Evolutionary conservation across 1,140 invertebrate genomes (phyloP).

Genomic region (Radopholus similis): DNA sequence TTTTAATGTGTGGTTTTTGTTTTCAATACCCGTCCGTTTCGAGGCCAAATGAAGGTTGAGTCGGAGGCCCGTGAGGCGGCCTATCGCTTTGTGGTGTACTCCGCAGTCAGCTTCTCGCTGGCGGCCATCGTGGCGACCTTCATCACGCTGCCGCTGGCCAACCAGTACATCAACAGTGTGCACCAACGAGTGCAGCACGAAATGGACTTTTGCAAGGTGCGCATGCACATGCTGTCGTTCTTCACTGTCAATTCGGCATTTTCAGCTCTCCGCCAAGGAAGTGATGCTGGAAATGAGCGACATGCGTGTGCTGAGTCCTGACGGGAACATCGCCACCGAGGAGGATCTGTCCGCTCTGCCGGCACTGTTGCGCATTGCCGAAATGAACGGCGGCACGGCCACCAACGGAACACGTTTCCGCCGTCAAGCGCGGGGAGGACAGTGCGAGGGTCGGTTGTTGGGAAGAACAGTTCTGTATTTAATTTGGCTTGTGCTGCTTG

Average conservation of each 20-base stretch:
- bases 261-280: slow-evolving; percentile 57
- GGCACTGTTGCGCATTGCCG: slow-evolving; percentile 1
- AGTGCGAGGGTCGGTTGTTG: slow-evolving; percentile 40
- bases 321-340: not conserved
- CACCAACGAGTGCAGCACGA: slow-evolving; percentile 53
- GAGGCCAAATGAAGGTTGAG: slow-evolving; percentile 7
- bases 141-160: slow-evolving; percentile 57
- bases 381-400: slow-evolving; percentile 18
- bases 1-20: too few species aligned
- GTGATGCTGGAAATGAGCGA: slow-evolving; percentile 59
- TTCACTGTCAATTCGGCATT: slow-evolving; percentile 19
- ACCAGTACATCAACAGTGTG: slow-evolving; percentile 59
- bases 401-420: slow-evolving; percentile 32
- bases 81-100: slow-evolving; percentile 48
- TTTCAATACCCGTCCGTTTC: too few species aligned
- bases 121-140: slow-evolving; percentile 56
- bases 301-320: slow-evolving; percentile 32
- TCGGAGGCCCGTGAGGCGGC: slow-evolving; percentile 43
- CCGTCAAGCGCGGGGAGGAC: slow-evolving; percentile 28
- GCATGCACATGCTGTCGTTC: slow-evolving; percentile 10
- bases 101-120: slow-evolving; percentile 55
- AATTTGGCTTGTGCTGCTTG: not conserved
- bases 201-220: slow-evolving; percentile 60
- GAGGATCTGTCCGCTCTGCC: slow-evolving; percentile 22
- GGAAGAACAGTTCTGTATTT: not conserved